These are phyloP conservation scores for Ptychochromis oligacanthus DNA, from an alignment of 2,113 vertebrate species.

Conservation along the genomic window DNA sequence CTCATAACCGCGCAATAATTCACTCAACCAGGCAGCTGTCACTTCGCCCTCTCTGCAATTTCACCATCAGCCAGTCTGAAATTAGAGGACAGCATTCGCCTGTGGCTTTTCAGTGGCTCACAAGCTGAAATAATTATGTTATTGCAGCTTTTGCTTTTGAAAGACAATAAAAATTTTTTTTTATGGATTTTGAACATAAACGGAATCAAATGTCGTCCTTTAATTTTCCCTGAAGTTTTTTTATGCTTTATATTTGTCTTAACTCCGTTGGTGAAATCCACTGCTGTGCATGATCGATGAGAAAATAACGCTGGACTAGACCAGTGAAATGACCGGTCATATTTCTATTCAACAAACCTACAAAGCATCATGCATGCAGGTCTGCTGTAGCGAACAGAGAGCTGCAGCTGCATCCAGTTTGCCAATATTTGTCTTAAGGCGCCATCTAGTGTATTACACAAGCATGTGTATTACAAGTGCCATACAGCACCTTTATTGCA, in stretches of 20 bases:
- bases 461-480: conserved; percentile 38
- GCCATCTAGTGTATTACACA: conserved; percentile 76
- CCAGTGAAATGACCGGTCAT: background rate
- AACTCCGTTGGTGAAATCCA: background rate
- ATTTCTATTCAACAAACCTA: background rate
- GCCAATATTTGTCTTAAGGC: conserved; percentile 28
- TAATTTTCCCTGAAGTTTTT: background rate
- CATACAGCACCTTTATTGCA: background rate
- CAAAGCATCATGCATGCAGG: background rate
- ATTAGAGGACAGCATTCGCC: conserved; percentile 12
- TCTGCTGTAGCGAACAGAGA: background rate
- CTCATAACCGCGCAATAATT: conserved; percentile 19
- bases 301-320: background rate
- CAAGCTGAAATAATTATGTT: background rate
- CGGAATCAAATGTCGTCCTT: background rate
- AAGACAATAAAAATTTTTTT: background rate
- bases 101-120: background rate
- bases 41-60: background rate
- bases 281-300: background rate
- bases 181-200: background rate
- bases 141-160: background rate
- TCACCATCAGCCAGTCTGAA: conserved; percentile 34
- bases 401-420: background rate
- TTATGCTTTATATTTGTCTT: background rate
- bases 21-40: conserved; percentile 20